Evolutionary conservation across 2,113 vertebrate species (phyloP).

Genomic region (Paradisaea rubra): DNA sequence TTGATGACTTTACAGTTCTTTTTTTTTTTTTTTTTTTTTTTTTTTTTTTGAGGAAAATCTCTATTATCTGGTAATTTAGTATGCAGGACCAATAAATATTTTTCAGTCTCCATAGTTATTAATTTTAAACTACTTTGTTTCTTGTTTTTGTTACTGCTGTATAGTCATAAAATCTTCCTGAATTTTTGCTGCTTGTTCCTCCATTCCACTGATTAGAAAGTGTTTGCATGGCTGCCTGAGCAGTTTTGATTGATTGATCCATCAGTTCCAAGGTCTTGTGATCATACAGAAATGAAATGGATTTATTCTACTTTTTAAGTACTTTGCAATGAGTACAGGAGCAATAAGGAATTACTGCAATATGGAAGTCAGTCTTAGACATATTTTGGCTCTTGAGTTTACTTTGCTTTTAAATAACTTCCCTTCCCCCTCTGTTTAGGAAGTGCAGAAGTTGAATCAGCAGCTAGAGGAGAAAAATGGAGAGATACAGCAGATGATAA

Average conservation of each 20-base stretch:
- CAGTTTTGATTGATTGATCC: background rate
- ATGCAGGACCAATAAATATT: background rate
- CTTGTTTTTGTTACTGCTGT: background rate
- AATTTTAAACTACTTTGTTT: background rate
- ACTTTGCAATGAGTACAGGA: background rate
- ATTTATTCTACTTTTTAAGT: background rate
- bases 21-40: background rate
- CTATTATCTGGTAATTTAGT: background rate
- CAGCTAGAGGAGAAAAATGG: constrained; percentile 75
- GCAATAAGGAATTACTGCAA: background rate
- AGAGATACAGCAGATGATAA: constrained; percentile 68
- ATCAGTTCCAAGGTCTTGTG: background rate
- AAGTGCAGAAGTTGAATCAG: constrained; percentile 75
- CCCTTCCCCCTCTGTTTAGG: constrained; percentile 63
- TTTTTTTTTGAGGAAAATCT: background rate
- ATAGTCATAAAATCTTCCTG: background rate
- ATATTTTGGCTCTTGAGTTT: background rate
- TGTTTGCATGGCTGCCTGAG: background rate
- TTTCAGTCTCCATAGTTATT: background rate
- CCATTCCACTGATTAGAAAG: background rate
- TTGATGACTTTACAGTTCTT: background rate
- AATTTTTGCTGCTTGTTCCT: background rate
- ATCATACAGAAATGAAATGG: background rate
- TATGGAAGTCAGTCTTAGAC: background rate
- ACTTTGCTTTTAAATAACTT: background rate